Evolutionary conservation across 1,140 invertebrate genomes (phyloP).

Genomic region (Matsumurasca onukii): DNA sequence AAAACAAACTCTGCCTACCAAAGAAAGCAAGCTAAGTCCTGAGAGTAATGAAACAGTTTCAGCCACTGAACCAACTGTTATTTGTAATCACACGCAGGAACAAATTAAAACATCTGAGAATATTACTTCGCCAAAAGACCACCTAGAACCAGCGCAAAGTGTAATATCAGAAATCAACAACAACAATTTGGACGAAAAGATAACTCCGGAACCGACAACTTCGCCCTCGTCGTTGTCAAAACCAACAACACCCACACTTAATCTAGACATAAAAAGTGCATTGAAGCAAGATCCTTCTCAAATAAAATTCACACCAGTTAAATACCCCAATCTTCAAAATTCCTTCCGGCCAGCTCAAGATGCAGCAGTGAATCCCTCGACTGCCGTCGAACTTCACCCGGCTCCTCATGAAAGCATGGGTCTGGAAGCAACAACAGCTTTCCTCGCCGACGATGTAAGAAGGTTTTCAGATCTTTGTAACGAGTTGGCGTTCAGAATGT

Average conservation of each 20-base stretch:
- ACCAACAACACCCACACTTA: background rate
- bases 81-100: slow-evolving; percentile 32
- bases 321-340: slow-evolving; percentile 32
- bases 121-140: slow-evolving; percentile 27
- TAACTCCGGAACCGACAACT: background rate
- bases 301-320: slow-evolving; percentile 17
- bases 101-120: background rate
- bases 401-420: slow-evolving; percentile 66
- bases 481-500: slow-evolving; percentile 78
- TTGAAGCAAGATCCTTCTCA: slow-evolving; percentile 3
- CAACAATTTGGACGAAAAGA: background rate
- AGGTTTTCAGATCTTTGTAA: slow-evolving; percentile 77
- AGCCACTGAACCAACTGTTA: slow-evolving; percentile 32
- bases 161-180: slow-evolving; percentile 13
- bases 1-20: slow-evolving; percentile 29
- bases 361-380: slow-evolving; percentile 29
- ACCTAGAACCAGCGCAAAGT: slow-evolving; percentile 39
- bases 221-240: too few species aligned
- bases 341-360: slow-evolving; percentile 28
- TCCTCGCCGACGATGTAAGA: slow-evolving; percentile 66
- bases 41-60: slow-evolving; percentile 37
- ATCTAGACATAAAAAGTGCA: slow-evolving; percentile 6
- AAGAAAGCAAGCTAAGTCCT: slow-evolving; percentile 39
- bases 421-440: slow-evolving; percentile 68
- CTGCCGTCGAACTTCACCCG: slow-evolving; percentile 53